A percentile compares a stretch with the other conserved stretches of the same genome.
Evolutionary conservation across 1,140 invertebrate species (phyloP).

Genomic region (Megathymus violae): DNA sequence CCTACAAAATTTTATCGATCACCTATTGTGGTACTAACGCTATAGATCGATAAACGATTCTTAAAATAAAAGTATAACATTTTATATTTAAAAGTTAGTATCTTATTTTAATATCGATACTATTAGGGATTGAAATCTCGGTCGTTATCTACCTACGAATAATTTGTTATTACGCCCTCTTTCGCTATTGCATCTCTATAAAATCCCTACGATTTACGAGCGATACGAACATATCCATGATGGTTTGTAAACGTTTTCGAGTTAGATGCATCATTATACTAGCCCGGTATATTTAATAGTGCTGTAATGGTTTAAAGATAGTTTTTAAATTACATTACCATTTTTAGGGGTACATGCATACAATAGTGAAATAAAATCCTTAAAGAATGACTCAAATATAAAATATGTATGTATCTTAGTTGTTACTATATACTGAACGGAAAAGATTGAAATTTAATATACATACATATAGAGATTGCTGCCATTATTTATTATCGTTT

Average conservation of each 20-base stretch:
- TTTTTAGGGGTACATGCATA: no score
- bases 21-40: no score
- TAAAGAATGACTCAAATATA: no score
- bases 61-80: no score
- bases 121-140: constrained; percentile 26
- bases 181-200: constrained; percentile 47
- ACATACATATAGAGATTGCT: no score
- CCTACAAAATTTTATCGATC: no score
- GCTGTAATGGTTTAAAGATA: constrained; percentile 7
- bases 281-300: constrained; percentile 22
- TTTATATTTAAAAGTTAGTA: background rate
- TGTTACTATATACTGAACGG: no score
- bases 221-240: constrained; percentile 39
- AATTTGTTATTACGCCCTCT: constrained; percentile 61
- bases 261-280: constrained; percentile 25
- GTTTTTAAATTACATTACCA: constrained; percentile 8
- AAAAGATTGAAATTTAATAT: no score
- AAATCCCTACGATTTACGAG: constrained; percentile 56
- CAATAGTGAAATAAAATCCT: no score
- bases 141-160: constrained; percentile 34
- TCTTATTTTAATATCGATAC: constrained; percentile 11
- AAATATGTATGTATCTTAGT: no score
- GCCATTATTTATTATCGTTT: no score
- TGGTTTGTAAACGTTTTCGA: constrained; percentile 31
- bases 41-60: no score